These are phyloP conservation scores for Lepisosteus osseus DNA, from an alignment of 2,113 vertebrate species.

Conservation along the genomic window DNA sequence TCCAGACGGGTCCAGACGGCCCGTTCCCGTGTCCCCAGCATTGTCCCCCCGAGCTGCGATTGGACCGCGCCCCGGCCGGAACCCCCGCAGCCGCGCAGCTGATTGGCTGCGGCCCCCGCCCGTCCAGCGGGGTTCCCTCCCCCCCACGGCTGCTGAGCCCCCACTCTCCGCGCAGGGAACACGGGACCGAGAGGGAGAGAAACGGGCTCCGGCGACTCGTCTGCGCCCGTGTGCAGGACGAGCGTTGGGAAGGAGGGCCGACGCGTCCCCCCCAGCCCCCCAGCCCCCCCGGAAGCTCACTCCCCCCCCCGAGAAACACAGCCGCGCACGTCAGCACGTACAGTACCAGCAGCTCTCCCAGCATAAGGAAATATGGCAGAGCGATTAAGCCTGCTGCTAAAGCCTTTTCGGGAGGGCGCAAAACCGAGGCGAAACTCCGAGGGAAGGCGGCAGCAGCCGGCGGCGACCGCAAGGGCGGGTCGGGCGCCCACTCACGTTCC, in stretches of 20 bases:
- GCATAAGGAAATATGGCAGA: neutral
- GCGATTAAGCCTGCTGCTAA: neutral
- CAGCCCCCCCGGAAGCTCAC: too few relatives aligned
- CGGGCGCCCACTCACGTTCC: slow-evolving; percentile 10
- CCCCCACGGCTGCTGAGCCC: too few relatives aligned
- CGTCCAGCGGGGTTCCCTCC: neutral
- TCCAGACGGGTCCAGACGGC: too few relatives aligned
- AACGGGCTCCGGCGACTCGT: too few relatives aligned
- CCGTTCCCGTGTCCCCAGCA: too few relatives aligned
- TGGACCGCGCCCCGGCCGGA: neutral
- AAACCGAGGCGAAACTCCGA: slow-evolving; percentile 17
- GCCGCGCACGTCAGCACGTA: neutral
- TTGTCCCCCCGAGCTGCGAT: neutral
- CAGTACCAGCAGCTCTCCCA: neutral
- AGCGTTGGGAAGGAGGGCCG: too few relatives aligned
- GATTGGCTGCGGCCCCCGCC: neutral
- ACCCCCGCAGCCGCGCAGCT: neutral
- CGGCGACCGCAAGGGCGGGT: too few relatives aligned
- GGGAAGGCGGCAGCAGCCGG: neutral
- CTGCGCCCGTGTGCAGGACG: too few relatives aligned
- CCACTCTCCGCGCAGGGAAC: too few relatives aligned
- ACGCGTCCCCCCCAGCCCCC: too few relatives aligned
- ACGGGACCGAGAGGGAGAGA: too few relatives aligned
- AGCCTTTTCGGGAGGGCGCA: slow-evolving; percentile 2
- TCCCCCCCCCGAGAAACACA: neutral